Conservation (phyloP, 2,797 vertebrate species). For the Karalla daura region DNA sequence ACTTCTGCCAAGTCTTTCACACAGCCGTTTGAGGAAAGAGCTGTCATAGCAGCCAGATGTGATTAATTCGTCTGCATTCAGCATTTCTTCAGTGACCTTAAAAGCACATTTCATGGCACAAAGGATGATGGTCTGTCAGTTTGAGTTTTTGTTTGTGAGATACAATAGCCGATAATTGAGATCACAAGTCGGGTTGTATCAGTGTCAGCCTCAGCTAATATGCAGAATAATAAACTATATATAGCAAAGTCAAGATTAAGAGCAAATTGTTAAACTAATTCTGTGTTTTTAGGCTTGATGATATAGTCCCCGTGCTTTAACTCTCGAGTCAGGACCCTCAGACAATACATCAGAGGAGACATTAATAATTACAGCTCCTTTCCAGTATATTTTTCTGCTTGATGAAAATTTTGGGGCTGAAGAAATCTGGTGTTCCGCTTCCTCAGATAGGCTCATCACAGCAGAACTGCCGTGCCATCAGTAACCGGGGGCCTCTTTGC, state of each 20-base stretch:
- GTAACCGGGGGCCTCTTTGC: conserved; percentile 65
- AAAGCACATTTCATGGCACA: conserved; percentile 38
- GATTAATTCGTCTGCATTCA: conserved; percentile 43
- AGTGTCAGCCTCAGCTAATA: conserved; percentile 15
- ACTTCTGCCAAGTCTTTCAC: conserved; percentile 41
- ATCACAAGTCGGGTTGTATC: conserved; percentile 23
- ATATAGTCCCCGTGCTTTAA: conserved; percentile 37
- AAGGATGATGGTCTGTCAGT: conserved; percentile 28
- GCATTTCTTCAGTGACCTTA: conserved; percentile 39
- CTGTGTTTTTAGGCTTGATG: conserved; percentile 33
- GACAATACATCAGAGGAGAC: conserved; percentile 59
- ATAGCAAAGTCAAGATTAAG: conserved; percentile 13
- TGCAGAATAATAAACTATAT: conserved; percentile 17
- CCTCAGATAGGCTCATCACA: conserved; percentile 74
- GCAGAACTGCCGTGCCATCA: conserved; percentile 75
- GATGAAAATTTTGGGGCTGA: conserved; percentile 64
- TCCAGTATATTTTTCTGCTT: conserved; percentile 45
- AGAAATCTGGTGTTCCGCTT: conserved; percentile 56
- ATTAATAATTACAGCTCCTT: conserved; percentile 62
- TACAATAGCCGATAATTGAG: conserved; percentile 34
- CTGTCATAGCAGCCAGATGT: conserved; percentile 42
- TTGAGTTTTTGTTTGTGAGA: conserved; percentile 41
- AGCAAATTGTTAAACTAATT: conserved; percentile 29
- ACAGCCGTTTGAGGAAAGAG: conserved; percentile 42
- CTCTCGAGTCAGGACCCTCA: conserved; percentile 34